These are phyloP conservation scores for Panopea generosa DNA, from an alignment of 2,888 invertebrate species.

Conservation along the genomic window DNA sequence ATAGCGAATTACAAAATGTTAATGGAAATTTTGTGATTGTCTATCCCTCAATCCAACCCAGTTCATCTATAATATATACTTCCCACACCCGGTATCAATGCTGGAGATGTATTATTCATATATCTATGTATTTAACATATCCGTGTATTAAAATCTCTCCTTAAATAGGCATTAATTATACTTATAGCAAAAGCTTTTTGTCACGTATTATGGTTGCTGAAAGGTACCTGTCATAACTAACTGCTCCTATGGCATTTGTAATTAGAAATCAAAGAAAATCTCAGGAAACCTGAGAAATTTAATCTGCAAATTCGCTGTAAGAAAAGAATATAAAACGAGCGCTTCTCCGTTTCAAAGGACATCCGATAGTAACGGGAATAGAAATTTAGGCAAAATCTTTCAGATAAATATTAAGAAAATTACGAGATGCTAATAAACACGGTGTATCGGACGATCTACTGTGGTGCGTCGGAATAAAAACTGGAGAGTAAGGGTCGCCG, in stretches of 20 bases:
- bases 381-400: constrained; percentile 30
- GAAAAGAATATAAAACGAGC: constrained; percentile 16
- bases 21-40: no score
- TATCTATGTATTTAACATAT: constrained; percentile 5
- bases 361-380: constrained; percentile 26
- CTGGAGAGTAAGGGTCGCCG: constrained; percentile 7
- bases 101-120: constrained; percentile 1
- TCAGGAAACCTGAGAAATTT: constrained; percentile 47
- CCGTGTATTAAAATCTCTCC: constrained; percentile 27
- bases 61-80: no score
- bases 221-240: constrained; percentile 48
- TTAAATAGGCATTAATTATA: constrained; percentile 60
- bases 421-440: constrained; percentile 45
- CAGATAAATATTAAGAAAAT: constrained; percentile 49
- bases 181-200: constrained; percentile 56
- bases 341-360: constrained; percentile 51
- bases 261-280: constrained; percentile 60
- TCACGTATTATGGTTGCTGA: constrained; percentile 43
- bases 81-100: not conserved
- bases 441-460: constrained; percentile 37
- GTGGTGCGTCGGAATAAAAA: constrained; percentile 16
- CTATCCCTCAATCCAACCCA: no score
- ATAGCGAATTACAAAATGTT: no score
- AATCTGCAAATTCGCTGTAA: constrained; percentile 36
- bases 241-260: constrained; percentile 56